Base-by-base conservation (phyloP, 2,888 invertebrate genomes). In the Epinotia bilunana region DNA sequence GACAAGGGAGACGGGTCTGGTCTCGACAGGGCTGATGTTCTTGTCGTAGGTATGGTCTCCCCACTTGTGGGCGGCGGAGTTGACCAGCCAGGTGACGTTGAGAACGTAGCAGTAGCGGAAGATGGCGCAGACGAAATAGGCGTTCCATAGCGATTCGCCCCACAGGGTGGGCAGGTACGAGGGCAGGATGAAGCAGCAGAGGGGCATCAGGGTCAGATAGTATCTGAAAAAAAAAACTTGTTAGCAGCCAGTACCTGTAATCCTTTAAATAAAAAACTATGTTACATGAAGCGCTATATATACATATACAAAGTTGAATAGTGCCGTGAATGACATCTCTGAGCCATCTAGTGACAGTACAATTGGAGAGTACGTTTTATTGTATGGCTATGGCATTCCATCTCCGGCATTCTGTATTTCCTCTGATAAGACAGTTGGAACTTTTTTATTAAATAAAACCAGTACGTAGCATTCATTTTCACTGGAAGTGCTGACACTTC, bases 81-180 rank as follows among this genome's bases (percentile, higher is more conserved):
- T 98, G 57, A 98, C 98, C 76, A 97, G 92, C 98, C 98, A 98
- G 4, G 98, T 98, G 73, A 96, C 96, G 88, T 98, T 97, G 72
- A 98, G 94, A 0, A 96, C 95, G 83, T 96, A 95, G 49, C 96
- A 95, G 91, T 97, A 98, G 70, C 98, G 95, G 87, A 97, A 95
- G 82, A 97, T 95, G 23, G 96, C 95, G 79, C 95, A 95, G n/a
- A 96, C 95, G 86, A 95, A 96, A 92, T 95, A 96, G 0, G 95
- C 95, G 83, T 96, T 96, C 82, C 91, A 86, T 76, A 95, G 90
- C 0, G 94, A 93, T 87, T 98, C 98, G 13, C 95, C 95, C 98
- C 98, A 98, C 46, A 95, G 91, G 78, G 96, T 96, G 0, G 98
- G 98, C 1, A 97, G 89, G 4, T 94, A 78, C 0, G 97, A 95